Percentiles rank a stretch among this genome's conserved stretches.
Conservation (phyloP, 2,113 vertebrate species). For the Sakesphorus luctuosus region DNA sequence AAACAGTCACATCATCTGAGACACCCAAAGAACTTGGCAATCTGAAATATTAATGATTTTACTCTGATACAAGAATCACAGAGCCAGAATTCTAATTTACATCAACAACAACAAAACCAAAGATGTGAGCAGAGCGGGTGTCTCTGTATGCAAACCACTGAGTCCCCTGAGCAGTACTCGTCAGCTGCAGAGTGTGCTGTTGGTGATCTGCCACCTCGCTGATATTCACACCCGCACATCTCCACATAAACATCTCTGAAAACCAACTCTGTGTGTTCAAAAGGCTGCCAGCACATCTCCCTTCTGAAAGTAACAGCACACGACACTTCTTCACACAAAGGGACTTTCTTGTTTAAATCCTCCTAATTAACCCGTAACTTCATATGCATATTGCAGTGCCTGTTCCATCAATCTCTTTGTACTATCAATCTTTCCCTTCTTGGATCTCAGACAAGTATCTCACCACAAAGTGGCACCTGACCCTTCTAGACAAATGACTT, state of each 20-base stretch:
- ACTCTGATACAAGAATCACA: not conserved
- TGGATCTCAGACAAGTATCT: constrained; percentile 70
- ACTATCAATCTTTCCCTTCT: constrained; percentile 68
- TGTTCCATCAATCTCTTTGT: constrained; percentile 67
- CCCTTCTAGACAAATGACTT: constrained; percentile 76
- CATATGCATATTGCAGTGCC: constrained; percentile 58
- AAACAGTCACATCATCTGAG: not conserved
- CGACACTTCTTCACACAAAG: constrained; percentile 40
- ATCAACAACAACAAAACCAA: not conserved
- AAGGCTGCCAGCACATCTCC: constrained; percentile 36
- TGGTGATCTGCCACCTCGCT: not conserved
- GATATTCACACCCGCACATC: not conserved
- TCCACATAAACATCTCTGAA: not conserved
- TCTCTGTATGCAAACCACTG: not conserved
- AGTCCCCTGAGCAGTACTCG: not conserved
- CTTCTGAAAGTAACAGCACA: not conserved
- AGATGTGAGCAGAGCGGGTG: not conserved
- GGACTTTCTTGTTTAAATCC: constrained; percentile 68
- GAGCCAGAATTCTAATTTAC: not conserved
- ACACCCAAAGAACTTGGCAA: not conserved
- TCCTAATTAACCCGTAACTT: constrained; percentile 71
- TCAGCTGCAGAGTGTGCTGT: not conserved
- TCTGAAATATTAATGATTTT: constrained; percentile 2
- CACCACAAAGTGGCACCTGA: constrained; percentile 72
- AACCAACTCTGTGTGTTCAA: not conserved